phyloP scores from a whole-genome alignment of 2,113 vertebrate genomes.

The Noctilio leporinus region DNA sequence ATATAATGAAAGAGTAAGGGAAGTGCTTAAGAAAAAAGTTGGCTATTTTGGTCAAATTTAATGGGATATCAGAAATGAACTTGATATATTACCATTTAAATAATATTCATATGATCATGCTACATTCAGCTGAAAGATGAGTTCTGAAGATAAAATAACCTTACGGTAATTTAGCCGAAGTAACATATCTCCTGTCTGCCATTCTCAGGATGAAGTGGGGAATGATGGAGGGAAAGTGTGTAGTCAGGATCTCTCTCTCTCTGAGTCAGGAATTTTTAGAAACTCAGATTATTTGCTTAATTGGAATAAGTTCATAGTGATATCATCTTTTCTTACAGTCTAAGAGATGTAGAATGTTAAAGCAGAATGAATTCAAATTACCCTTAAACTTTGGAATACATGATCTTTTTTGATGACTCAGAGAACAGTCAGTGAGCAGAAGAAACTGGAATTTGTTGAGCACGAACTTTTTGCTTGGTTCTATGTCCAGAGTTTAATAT shows the following conservation, averaged over 20 bases:
- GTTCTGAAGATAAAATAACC: not conserved
- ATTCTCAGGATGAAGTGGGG: not conserved
- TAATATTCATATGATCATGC: not conserved
- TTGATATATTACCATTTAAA: conserved; percentile 13
- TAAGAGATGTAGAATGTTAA: not conserved
- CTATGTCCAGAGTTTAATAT: not conserved
- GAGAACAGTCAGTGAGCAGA: not conserved
- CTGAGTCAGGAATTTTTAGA: conserved; percentile 17
- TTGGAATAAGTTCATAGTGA: not conserved
- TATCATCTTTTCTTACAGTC: not conserved
- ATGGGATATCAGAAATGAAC: not conserved
- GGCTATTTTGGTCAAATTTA: not conserved
- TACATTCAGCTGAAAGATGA: not conserved
- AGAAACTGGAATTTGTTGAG: not conserved
- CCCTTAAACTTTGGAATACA: not conserved
- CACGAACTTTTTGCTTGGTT: not conserved
- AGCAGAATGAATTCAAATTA: not conserved
- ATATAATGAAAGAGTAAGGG: not conserved
- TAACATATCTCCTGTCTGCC: not conserved
- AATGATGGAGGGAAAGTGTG: not conserved
- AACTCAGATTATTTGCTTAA: not conserved
- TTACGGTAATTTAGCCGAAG: not conserved
- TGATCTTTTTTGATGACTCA: not conserved
- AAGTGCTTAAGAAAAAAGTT: not conserved
- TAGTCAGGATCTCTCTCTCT: not conserved